Conservation (phyloP, 2,888 invertebrate species). For the Heliconius erato region DNA sequence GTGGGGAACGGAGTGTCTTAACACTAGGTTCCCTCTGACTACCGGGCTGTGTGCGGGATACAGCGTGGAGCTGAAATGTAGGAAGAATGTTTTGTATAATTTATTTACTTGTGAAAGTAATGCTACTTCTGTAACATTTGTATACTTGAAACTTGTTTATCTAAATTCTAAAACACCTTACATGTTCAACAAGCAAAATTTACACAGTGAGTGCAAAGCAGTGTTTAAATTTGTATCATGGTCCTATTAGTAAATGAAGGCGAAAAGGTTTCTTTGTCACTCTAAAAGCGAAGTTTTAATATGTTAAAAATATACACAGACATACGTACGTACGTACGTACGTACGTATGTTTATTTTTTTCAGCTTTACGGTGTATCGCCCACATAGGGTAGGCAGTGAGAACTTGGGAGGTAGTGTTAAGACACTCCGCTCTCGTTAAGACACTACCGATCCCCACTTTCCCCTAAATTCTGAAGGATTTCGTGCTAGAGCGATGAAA, state of each 20-base stretch:
- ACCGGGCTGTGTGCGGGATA: too few relatives aligned
- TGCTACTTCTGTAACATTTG: neutral
- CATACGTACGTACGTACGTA: too few relatives aligned
- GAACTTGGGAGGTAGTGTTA: too few relatives aligned
- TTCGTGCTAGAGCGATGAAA: too few relatives aligned
- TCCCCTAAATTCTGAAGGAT: too few relatives aligned
- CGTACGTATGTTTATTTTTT: too few relatives aligned
- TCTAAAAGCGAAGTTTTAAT: slow-evolving; percentile 62
- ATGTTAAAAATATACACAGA: slow-evolving; percentile 43
- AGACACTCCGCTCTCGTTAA: too few relatives aligned
- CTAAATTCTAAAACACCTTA: slow-evolving; percentile 26
- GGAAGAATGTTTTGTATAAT: neutral
- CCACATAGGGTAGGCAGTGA: too few relatives aligned
- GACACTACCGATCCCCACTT: too few relatives aligned
- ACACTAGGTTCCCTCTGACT: too few relatives aligned
- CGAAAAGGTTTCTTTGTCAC: slow-evolving; percentile 63
- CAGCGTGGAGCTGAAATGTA: neutral
- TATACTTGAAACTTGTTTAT: slow-evolving; percentile 6
- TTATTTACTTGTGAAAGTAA: neutral
- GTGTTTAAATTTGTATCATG: slow-evolving; percentile 60
- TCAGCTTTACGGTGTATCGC: neutral
- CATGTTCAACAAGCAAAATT: slow-evolving; percentile 39
- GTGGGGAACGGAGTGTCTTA: too few relatives aligned
- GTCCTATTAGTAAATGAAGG: slow-evolving; percentile 64
- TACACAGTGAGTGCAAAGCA: slow-evolving; percentile 56